Conservation (phyloP, 2,888 invertebrate species). For the Zelleria hepariella region DNA sequence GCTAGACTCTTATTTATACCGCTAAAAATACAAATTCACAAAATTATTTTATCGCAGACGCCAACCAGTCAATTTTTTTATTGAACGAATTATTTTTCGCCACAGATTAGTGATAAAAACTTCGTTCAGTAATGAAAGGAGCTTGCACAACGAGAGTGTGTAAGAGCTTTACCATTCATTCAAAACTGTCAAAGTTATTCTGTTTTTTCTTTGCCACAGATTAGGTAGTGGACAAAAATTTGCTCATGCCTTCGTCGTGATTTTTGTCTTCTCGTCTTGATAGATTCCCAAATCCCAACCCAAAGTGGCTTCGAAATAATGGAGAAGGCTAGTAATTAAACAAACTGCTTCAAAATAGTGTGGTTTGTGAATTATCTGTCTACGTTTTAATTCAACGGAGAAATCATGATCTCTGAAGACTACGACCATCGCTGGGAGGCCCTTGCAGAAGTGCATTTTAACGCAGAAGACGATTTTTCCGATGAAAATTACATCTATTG, state of each 20-base stretch:
- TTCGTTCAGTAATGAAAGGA: too few relatives aligned
- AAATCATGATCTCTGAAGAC: constrained; percentile 48
- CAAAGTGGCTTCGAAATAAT: not conserved
- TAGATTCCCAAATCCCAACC: not conserved
- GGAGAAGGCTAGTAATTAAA: not conserved
- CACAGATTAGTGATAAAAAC: too few relatives aligned
- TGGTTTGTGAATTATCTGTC: not conserved
- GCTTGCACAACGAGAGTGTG: too few relatives aligned
- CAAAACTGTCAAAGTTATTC: not conserved
- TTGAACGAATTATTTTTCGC: too few relatives aligned
- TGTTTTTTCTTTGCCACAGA: too few relatives aligned
- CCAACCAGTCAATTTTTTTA: too few relatives aligned
- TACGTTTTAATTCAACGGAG: not conserved
- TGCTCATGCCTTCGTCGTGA: not conserved
- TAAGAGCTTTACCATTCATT: too few relatives aligned
- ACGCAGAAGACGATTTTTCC: constrained; percentile 39
- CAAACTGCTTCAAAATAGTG: not conserved
- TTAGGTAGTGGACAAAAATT: too few relatives aligned
- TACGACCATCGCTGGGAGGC: constrained; percentile 75
- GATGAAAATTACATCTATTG: constrained; percentile 74
- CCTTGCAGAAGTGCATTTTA: constrained; percentile 75
- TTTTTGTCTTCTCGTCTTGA: not conserved
- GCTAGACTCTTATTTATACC: too few relatives aligned
- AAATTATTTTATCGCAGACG: too few relatives aligned
- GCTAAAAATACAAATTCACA: too few relatives aligned